phyloP scores from a whole-genome alignment of 1,140 invertebrate species.

The Leptestheria dahalacensis region DNA sequence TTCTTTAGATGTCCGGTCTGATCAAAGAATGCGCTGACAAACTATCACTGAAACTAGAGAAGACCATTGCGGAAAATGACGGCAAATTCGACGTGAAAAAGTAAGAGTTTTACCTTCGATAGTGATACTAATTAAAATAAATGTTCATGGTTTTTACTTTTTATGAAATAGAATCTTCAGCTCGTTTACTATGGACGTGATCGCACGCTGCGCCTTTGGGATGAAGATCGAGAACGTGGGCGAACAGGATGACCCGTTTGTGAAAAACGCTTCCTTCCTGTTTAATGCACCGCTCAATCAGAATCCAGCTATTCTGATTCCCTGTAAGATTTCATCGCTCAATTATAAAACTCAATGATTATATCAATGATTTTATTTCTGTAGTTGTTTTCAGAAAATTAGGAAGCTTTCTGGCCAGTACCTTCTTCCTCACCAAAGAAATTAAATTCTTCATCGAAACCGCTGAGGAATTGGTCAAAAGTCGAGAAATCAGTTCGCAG shows the following conservation, averaged over 20 bases:
- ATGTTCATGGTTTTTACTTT: background rate
- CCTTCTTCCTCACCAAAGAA: constrained; percentile 3
- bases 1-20: constrained; percentile 9
- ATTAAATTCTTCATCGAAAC: constrained; percentile 4
- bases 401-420: background rate
- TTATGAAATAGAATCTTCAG: constrained; percentile 17
- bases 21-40: constrained; percentile 1
- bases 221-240: constrained; percentile 20
- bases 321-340: background rate
- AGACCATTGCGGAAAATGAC: background rate
- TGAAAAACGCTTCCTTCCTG: background rate
- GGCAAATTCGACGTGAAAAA: constrained; percentile 1
- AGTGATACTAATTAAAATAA: background rate
- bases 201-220: constrained; percentile 30
- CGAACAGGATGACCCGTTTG: constrained; percentile 1
- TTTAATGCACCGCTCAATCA: background rate
- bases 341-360: background rate
- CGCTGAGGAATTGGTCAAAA: background rate
- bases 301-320: background rate
- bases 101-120: background rate
- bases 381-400: background rate
- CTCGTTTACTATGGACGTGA: constrained; percentile 31
- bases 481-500: background rate
- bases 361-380: constrained; percentile 4
- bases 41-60: background rate